phyloP scores from a whole-genome alignment of 2,113 vertebrate genomes.

The Chrysochloris asiatica region DNA sequence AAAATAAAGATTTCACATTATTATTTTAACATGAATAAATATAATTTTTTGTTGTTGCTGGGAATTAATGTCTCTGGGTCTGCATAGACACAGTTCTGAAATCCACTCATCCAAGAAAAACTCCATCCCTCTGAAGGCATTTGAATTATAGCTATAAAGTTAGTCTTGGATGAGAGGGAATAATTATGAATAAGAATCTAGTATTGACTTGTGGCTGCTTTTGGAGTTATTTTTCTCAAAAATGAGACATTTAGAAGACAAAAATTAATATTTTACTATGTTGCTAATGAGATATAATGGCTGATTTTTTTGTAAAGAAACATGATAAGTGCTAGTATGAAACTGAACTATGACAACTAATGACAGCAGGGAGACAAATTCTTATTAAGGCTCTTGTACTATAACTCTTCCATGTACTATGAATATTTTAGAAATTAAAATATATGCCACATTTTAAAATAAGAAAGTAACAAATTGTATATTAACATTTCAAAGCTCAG shows the following conservation, averaged over 20 bases:
- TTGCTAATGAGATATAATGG: slow-evolving; percentile 49
- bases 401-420: background rate
- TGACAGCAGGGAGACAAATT: slow-evolving; percentile 48
- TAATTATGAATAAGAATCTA: slow-evolving; percentile 37
- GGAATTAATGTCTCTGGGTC: background rate
- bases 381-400: slow-evolving; percentile 65
- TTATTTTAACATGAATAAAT: background rate
- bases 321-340: slow-evolving; percentile 50
- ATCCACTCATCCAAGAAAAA: background rate
- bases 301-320: slow-evolving; percentile 38
- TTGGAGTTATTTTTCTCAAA: slow-evolving; percentile 48
- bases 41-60: background rate
- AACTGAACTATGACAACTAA: slow-evolving; percentile 57
- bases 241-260: slow-evolving; percentile 54
- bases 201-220: slow-evolving; percentile 40
- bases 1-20: background rate
- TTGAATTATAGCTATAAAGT: slow-evolving; percentile 9
- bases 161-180: slow-evolving; percentile 4
- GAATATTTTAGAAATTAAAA: slow-evolving; percentile 63
- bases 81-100: background rate
- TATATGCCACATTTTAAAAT: slow-evolving; percentile 42
- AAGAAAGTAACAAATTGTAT: background rate
- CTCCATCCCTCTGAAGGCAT: background rate
- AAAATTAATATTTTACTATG: slow-evolving; percentile 66
- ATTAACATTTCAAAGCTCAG: slow-evolving; percentile 19